Evolutionary conservation across 2,113 vertebrate genomes (phyloP), one percentile per base, ranked within the genome.

Genomic region (Pachypanchax playfairii): DNA sequence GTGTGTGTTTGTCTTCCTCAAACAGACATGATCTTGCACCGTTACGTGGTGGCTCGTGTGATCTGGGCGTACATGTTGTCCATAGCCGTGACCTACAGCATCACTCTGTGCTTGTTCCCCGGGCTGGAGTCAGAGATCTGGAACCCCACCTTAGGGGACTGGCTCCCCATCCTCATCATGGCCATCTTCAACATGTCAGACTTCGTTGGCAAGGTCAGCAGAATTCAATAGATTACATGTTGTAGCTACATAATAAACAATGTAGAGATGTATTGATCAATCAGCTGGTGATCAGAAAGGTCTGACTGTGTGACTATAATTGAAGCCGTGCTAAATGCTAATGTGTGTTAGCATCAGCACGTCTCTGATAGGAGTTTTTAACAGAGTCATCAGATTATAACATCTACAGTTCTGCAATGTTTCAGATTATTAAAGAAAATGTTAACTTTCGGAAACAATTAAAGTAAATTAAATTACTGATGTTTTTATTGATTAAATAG

Each of bases 11-110:
- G 56, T 50, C n/a, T 65, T 3, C 4, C 46, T 22, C 41, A 14
- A 26, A 10, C 86, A 99, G 97, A 96, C 72, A 94, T 99, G 94
- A 91, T 98, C 89, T 75, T 98, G 42, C 96, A 97, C 62, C 95
- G 97, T 14, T 98, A 96, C 5, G 82, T 95, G 3, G 97, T 99
- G 74, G 93, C 94, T 7, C 93, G 94, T 0, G 92, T 96, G 74
- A 98, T 99, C 90, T 98, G 97, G 97, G 91, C 96, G 11, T 95
- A 98, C 91, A 98, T 98, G 96, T 90, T 98, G 17, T 97, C 96
- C 44, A 98, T 99, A 0, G 94, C 94, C 0, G 93, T 98, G 66
- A 97, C 96, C 68, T 99, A 98, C 90, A 96, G 97, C 92, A 96
- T 99, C 93, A 98, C 97, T 0, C 91, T 99, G 78, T 98, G 96